These are phyloP conservation scores for Ips typographus DNA, from an alignment of 1,140 invertebrate genomes.

Conservation along the genomic window DNA sequence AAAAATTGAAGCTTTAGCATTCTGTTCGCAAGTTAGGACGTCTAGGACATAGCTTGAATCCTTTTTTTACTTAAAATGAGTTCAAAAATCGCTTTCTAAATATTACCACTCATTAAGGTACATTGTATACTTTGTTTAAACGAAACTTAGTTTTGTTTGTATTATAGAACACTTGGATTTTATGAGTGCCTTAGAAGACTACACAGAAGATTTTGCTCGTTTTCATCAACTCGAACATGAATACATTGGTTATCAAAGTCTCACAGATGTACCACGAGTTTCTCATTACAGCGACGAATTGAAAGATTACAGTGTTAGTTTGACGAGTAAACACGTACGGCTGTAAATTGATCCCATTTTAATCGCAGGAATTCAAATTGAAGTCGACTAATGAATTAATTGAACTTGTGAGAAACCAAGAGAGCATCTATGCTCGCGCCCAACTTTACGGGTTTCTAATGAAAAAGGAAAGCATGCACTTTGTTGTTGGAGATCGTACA, in stretches of 20 bases:
- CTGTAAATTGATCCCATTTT: too few relatives aligned
- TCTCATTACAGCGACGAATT: slow-evolving; percentile 69
- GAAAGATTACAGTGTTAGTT: slow-evolving; percentile 52
- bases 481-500: slow-evolving; percentile 61
- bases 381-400: slow-evolving; percentile 74
- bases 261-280: slow-evolving; percentile 93
- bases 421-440: slow-evolving; percentile 75
- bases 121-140: too few relatives aligned
- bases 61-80: too few relatives aligned
- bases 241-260: slow-evolving; percentile 92
- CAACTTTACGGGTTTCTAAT: slow-evolving; percentile 85
- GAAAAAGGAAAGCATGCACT: slow-evolving; percentile 79
- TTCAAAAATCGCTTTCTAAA: too few relatives aligned
- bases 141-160: not conserved
- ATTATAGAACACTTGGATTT: slow-evolving; percentile 92
- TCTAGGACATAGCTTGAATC: too few relatives aligned
- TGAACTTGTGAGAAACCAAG: slow-evolving; percentile 66
- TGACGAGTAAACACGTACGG: too few relatives aligned
- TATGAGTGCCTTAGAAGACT: slow-evolving; percentile 75
- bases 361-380: slow-evolving; percentile 53
- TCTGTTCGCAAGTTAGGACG: too few relatives aligned
- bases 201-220: slow-evolving; percentile 71
- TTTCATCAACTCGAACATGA: slow-evolving; percentile 90
- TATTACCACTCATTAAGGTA: too few relatives aligned
- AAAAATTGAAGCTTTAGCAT: too few relatives aligned